Evolutionary conservation across 2,888 invertebrate species (phyloP).

Genomic region (Epistrophe eligans): DNA sequence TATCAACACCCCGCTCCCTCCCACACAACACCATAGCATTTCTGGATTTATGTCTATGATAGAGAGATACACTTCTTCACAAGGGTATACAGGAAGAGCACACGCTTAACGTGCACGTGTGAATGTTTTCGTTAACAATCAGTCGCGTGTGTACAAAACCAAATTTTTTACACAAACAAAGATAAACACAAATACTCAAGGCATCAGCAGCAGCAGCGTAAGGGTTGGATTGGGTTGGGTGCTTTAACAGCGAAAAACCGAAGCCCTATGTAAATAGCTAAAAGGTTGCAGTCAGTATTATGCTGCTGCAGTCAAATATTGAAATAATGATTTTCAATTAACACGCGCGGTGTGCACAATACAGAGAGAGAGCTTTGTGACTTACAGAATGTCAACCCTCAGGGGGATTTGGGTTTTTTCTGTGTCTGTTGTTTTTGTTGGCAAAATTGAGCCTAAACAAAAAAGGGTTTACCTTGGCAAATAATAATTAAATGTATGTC

Average conservation of each 20-base stretch:
- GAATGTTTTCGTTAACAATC: conserved; percentile 71
- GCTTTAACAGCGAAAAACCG: not conserved
- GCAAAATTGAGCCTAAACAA: conserved; percentile 43
- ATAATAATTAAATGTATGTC: conserved; percentile 50
- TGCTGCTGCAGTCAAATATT: conserved; percentile 76
- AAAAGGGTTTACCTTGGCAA: conserved; percentile 39
- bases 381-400: conserved; percentile 64
- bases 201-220: not conserved
- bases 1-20: conserved; percentile 61
- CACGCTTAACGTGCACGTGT: conserved; percentile 66
- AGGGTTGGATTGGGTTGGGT: not conserved
- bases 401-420: conserved; percentile 34
- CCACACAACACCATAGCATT: conserved; percentile 1
- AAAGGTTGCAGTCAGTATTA: conserved; percentile 46
- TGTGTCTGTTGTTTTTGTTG: not conserved
- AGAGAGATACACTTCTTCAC: conserved; percentile 21
- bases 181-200: conserved; percentile 11
- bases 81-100: conserved; percentile 23
- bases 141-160: conserved; percentile 72
- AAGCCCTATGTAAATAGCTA: conserved; percentile 60
- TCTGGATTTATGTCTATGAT: conserved; percentile 23
- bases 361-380: conserved; percentile 57
- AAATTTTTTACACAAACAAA: conserved; percentile 72
- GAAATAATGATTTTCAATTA: conserved; percentile 79
- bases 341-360: conserved; percentile 70